These are phyloP conservation scores for Numida meleagris DNA, from an alignment of 2,113 vertebrate genomes.

Conservation along the genomic window DNA sequence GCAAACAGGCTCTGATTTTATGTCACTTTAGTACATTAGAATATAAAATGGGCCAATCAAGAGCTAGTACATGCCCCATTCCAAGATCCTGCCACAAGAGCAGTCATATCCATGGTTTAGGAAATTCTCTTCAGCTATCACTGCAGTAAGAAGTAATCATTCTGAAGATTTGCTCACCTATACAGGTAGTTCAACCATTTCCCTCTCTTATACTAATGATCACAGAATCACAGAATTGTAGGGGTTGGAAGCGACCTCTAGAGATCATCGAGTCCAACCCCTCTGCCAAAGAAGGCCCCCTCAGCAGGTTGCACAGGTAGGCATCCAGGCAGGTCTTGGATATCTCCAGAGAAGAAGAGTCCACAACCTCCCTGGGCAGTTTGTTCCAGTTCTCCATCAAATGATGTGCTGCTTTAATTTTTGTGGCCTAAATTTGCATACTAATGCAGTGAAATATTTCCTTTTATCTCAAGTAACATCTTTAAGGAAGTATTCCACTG, in stretches of 20 bases:
- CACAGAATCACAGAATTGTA: no score
- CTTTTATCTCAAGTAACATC: not conserved
- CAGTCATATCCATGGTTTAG: not conserved
- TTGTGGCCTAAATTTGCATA: not conserved
- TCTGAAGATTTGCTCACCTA: not conserved
- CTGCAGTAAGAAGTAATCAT: not conserved
- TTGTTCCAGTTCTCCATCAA: no score
- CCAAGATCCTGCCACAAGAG: not conserved
- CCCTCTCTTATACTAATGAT: not conserved
- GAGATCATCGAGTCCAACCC: no score
- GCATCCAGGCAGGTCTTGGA: no score
- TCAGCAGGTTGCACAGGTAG: no score
- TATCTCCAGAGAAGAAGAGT: no score
- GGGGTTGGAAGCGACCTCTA: no score
- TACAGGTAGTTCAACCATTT: not conserved
- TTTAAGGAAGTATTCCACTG: not conserved
- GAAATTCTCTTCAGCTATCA: not conserved
- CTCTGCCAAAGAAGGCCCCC: no score
- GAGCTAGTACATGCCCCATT: not conserved
- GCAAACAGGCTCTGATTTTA: not conserved
- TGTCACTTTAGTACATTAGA: not conserved
- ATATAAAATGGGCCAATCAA: not conserved
- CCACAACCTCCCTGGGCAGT: no score
- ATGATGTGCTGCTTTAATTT: not conserved
- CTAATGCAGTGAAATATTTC: not conserved